Evolutionary conservation across 2,113 vertebrate genomes (phyloP).

Genomic region (Rallus limicola): DNA sequence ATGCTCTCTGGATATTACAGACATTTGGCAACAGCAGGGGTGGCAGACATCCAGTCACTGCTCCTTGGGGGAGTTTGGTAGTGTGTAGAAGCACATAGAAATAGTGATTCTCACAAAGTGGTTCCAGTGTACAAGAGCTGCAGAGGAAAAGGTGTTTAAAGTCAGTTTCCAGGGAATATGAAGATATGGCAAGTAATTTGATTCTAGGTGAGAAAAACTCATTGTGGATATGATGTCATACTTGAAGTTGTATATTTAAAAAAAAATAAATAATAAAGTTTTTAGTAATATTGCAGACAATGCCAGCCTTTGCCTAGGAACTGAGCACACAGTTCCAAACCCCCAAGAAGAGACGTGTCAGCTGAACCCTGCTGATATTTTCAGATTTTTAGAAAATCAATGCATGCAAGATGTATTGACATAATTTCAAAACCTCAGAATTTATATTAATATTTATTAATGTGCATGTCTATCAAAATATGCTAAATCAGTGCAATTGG

Average conservation of each 20-base stretch:
- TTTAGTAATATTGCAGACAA: not conserved
- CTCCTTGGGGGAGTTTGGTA: not conserved
- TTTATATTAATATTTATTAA: constrained; percentile 27
- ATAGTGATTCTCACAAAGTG: not conserved
- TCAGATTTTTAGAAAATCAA: not conserved
- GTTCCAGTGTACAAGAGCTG: not conserved
- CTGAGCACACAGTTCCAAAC: not conserved
- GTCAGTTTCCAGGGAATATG: not conserved
- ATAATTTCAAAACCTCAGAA: not conserved
- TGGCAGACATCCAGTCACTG: not conserved
- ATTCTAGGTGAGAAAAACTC: not conserved
- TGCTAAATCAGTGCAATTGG: not conserved
- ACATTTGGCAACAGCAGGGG: not conserved
- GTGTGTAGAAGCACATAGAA: not conserved
- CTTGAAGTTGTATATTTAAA: not conserved
- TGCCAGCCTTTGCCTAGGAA: not conserved
- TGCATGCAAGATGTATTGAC: not conserved
- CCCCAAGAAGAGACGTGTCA: not conserved
- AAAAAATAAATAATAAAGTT: not conserved
- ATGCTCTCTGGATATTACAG: not conserved
- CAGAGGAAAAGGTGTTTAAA: not conserved
- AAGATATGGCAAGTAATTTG: not conserved
- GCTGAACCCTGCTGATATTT: constrained; percentile 1
- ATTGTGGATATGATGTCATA: not conserved
- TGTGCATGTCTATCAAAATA: not conserved